Evolutionary conservation across 2,113 vertebrate species (phyloP), one percentile per base, ranked within the genome.

Genomic region (Pelodiscus sinensis): DNA sequence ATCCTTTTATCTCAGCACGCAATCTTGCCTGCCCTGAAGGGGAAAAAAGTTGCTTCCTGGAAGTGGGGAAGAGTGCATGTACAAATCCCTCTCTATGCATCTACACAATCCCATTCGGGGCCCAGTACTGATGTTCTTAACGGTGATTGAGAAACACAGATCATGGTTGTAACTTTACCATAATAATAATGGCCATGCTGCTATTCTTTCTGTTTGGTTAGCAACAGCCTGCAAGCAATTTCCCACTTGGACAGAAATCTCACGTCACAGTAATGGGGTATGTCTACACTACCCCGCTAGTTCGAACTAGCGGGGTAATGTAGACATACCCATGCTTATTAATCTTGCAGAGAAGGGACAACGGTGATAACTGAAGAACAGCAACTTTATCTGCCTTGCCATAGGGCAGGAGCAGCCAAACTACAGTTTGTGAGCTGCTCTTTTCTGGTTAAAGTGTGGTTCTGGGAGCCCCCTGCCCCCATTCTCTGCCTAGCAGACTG

Each of bases 381-480:
- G 52, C 79, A 85, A 57, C 71, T 88, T 44, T n/a, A 86, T 94
- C 88, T 94, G 81, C 51, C 81, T 90, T 94, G 83, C 84, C 89
- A 90, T 6, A 50, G 78, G 27, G 52, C 52, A 54, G 52, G 52
- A 10, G 52, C 14, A 14, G 52, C 52, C 52, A 54, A 54, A 54
- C 52, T 54, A 14, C 14, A 14, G 14, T 54, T 54, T 6, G 52
- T 54, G 52, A 54, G 52, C 52, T 54, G 14, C 52, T 54, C 52
- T 54, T 54, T 54, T 54, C 10, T 14, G 10, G 14, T 54, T 54
- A 54, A 44, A 44, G 44, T 44, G 44, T 44, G 44, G 44, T 44
- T 44, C 44, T 6, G 44, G 44, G 44, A 44, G 44, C 44, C 44
- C 44, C 44, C 44, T 44, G 44, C 44, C 5, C 44, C 5, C 44